Base-by-base conservation (phyloP, 30 jellyfish, hydroid and myxozoan genomes). In the Hydra vulgaris region DNA sequence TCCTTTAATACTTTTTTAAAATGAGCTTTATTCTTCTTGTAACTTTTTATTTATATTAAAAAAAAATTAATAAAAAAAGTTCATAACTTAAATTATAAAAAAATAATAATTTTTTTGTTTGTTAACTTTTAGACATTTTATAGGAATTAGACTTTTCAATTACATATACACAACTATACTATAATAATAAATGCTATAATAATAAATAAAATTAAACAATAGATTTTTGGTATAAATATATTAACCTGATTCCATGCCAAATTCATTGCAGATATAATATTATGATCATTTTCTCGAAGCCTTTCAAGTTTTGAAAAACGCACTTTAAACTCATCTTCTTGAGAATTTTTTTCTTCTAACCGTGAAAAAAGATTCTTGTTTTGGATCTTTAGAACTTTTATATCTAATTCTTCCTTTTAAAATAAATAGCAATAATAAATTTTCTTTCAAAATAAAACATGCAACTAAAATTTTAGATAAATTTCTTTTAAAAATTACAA, bases 161-260 rank as follows among this genome's bases (percentile, higher is more conserved):
- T n/a, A n/a, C n/a, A n/a, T n/a, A n/a, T n/a, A n/a, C n/a, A n/a
- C n/a, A n/a, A n/a, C n/a, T n/a, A n/a, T n/a, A n/a, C n/a, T n/a
- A n/a, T n/a, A n/a, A n/a, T n/a, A n/a, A 40, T 40, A 40, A 40
- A 40, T 40, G 8, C 61, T 40, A 40, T 3, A 5, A 40, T 40
- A 3, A 3, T 5, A 12, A 12, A 40, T 40, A 68, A 68, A 68
- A 3, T 4, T 68, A 3, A 3, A 68, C 7, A 68, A 23, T 8
- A n/a, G 16, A 3, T 23, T 16, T n/a, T 1, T n/a, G 25, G 16
- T 23, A 68, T 68, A 20, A 81, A n/a, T 23, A 27, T 7, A 53
- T 71, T 24, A 40, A 92, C 99, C 96, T 93, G 99, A 61, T 88
- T 93, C 99, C 99, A 93, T 8, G 99, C 95, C 67, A 83, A 79